Base-by-base conservation (phyloP, 92 coral and sea anemone genomes). In the Zoanthus gigantus region DNA sequence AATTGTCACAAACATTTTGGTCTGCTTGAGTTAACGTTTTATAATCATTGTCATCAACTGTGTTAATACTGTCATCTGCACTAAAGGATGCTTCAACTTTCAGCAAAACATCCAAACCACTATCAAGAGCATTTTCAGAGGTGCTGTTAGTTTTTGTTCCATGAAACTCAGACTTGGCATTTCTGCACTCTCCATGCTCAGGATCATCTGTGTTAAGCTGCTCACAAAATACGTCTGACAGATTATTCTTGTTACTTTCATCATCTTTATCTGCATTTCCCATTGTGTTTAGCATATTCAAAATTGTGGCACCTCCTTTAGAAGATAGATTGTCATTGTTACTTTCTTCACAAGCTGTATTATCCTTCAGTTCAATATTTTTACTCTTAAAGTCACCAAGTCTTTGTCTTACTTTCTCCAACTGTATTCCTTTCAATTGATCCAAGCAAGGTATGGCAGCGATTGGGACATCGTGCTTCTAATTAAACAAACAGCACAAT, bases 371-470 rank as follows among this genome's bases (percentile, higher is more conserved):
- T 17, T 14, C 60, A 2, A 3, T 4, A 47, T 50, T 88, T 45
- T 58, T 57, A 17, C 16, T 68, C 15, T 83, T 56, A 34, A 9
- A n/a, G 30, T 90, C 29, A 9, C 45, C 63, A n/a, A 46, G 31
- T 63, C 77, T 28, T 47, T 82, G 29, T 32, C 15, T 44, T 34
- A 78, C 31, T 71, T 9, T 31, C 16, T 72, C 69, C 56, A 67
- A 17, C 7, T 71, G 72, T 45, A 93, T 78, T 56, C 94, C 95
- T 84, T 77, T 95, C 74, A 82, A 80, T 87, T 97, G 97, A 50
- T 97, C 98, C 32, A 97, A 87, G 71, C 99, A 97, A 14, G 99
- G 99, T 60, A 97, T 94, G 16, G 99, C 97, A 48, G 97, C 99
- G 58, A 93, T 30, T 11, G 99, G 99, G 42, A 97, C 95, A 83